Conservation (phyloP, 2,888 invertebrate species). For the Sabellastarte sp. region DNA sequence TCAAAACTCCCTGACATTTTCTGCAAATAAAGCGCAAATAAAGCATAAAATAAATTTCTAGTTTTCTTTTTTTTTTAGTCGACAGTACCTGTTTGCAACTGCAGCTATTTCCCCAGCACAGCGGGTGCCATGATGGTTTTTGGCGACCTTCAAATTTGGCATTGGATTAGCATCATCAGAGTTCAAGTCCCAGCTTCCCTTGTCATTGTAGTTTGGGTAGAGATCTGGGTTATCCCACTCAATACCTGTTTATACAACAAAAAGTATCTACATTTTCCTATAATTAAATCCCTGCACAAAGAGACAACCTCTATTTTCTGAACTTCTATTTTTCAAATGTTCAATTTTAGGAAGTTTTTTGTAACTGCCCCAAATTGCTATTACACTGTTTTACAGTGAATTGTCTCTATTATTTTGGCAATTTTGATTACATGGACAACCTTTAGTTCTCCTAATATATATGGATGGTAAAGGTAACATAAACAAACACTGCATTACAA, state of each 20-base stretch:
- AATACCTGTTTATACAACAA: conserved; percentile 35
- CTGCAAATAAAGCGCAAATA: no score
- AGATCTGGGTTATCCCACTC: conserved; percentile 56
- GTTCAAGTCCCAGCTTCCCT: conserved; percentile 56
- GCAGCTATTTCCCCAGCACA: conserved; percentile 61
- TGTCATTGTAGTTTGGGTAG: conserved; percentile 44
- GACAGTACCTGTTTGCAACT: conserved; percentile 49
- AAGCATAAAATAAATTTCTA: no score
- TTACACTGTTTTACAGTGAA: no score
- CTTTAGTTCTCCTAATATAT: no score
- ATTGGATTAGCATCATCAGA: conserved; percentile 53
- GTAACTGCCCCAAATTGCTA: no score
- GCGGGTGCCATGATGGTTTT: conserved; percentile 58
- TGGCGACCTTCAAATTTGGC: conserved; percentile 35
- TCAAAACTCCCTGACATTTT: no score
- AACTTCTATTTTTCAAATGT: neutral
- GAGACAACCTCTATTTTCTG: neutral
- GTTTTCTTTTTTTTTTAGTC: no score
- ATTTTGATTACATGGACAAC: no score
- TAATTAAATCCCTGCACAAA: neutral
- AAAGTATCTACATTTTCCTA: neutral
- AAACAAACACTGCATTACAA: no score
- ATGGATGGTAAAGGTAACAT: no score
- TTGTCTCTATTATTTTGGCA: no score
- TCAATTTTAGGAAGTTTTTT: neutral